phyloP scores from a whole-genome alignment of 2,888 invertebrate genomes.

The Hypercompe scribonia region DNA sequence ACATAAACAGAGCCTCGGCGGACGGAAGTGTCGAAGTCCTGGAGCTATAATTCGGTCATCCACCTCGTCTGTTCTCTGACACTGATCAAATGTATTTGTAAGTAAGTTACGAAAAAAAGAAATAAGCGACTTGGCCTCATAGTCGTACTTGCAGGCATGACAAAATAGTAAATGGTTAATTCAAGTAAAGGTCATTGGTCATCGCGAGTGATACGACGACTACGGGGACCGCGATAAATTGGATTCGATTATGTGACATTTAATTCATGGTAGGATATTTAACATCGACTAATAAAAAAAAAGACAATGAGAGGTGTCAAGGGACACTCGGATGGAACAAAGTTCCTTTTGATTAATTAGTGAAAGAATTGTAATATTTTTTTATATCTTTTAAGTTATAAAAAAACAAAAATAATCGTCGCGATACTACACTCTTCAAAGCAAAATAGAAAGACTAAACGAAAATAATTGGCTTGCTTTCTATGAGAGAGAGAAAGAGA shows the following conservation, averaged over 20 bases:
- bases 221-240: background rate
- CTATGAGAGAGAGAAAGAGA: too few species aligned
- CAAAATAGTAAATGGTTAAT: slow-evolving; percentile 2
- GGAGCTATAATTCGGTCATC: slow-evolving; percentile 16
- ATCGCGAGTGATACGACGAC: background rate
- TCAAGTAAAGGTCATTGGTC: slow-evolving; percentile 1
- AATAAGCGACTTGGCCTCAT: background rate
- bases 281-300: background rate
- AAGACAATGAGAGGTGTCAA: too few species aligned
- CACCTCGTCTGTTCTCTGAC: slow-evolving; percentile 6
- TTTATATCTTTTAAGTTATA: too few species aligned
- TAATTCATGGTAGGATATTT: background rate
- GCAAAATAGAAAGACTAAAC: too few species aligned
- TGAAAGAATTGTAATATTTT: too few species aligned
- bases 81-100: background rate
- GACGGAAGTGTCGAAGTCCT: slow-evolving; percentile 12
- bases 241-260: background rate
- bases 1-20: background rate
- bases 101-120: background rate
- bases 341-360: too few species aligned
- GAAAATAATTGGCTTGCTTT: too few species aligned
- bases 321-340: too few species aligned
- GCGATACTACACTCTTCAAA: too few species aligned
- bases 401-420: too few species aligned
- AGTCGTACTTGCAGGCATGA: background rate